These are phyloP conservation scores for Cynopterus sphinx DNA, from an alignment of 2,797 vertebrate genomes.

Conservation along the genomic window DNA sequence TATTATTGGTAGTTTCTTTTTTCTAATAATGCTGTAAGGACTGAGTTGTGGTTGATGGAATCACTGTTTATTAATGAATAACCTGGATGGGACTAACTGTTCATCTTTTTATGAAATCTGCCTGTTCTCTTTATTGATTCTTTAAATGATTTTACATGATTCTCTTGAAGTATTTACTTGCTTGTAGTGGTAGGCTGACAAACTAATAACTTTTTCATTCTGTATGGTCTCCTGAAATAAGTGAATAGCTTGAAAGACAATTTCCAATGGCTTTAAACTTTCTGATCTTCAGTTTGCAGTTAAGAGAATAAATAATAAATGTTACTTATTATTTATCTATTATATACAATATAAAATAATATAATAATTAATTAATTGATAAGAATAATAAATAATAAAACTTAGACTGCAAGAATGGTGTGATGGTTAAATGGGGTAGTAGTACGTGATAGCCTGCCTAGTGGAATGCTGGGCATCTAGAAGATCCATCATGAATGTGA, in stretches of 20 bases:
- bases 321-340: background rate
- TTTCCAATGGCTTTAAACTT: background rate
- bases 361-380: background rate
- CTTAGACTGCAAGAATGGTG: background rate
- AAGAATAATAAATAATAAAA: background rate
- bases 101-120: background rate
- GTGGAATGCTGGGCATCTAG: background rate
- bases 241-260: background rate
- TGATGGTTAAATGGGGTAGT: background rate
- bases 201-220: background rate
- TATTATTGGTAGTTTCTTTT: constrained; percentile 12
- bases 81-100: background rate
- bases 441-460: background rate
- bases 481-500: background rate
- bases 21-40: background rate
- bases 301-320: background rate
- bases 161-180: background rate
- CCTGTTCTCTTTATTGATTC: background rate
- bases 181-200: background rate
- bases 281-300: background rate
- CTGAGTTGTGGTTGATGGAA: background rate
- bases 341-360: background rate
- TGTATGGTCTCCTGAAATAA: background rate
- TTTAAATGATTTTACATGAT: background rate
- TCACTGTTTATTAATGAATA: background rate